Base-by-base conservation (phyloP, 2,797 vertebrate genomes). In the Phoeniculus purpureus region DNA sequence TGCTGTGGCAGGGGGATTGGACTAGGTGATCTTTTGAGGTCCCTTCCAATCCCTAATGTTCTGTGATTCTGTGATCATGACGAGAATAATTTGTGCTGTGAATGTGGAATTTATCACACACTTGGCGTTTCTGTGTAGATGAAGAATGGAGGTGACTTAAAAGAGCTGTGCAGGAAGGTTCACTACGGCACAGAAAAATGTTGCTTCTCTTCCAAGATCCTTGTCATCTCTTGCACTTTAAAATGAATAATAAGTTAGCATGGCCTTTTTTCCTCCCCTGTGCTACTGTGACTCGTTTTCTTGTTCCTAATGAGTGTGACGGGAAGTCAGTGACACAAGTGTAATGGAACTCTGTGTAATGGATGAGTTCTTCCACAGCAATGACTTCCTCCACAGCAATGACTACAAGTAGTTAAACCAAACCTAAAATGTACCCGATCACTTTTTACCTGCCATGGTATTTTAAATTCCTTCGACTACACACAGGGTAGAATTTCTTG, bases 141-240 rank as follows among this genome's bases (percentile, higher is more conserved):
- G 6, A 43, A 51, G 32, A 71, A 47, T 6, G 64, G 65, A 73
- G 32, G 67, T 79, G 85, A 50, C 91, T 74, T 84, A 62, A 31
- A 81, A 82, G 71, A 64, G 51, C 62, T 72, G 51, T 52, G 45
- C 79, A 62, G 84, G 67, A 85, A 75, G n/a, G 70, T 75, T 91
- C 72, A 43, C 62, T 72, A 18, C 64, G 50, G 15, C 55, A 62
- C 79, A 85, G 72, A 79, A 21, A 85, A 86, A 80, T 71, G 55
- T 25, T 86, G 40, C 12, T 40, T 88, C 58, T 91, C 71, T 72
- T 67, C 56, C 34, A 74, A 77, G 81, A 81, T 70, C 56, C 85
- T 72, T 73, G 82, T 56, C 48, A 83, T 83, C 59, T 77, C 71
- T 74, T 79, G 43, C 40, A 74, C 76, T 92, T 86, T 88, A 40